These are phyloP conservation scores for Orgyia antiqua DNA, from an alignment of 2,888 invertebrate species.

Conservation along the genomic window DNA sequence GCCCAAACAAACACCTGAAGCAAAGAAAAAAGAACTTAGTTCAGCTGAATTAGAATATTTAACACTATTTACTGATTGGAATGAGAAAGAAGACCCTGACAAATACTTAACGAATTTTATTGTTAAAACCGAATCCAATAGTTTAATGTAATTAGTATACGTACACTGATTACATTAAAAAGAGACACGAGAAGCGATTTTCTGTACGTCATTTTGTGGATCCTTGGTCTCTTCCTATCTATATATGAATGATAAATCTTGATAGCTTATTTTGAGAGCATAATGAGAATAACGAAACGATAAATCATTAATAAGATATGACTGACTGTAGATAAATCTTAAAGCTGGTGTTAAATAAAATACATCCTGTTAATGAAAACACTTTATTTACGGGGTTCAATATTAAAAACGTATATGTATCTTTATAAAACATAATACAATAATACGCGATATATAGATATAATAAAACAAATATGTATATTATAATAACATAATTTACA, in stretches of 20 bases:
- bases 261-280: no score
- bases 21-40: conserved; percentile 28
- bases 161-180: not conserved
- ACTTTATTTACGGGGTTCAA: conserved; percentile 69
- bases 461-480: conserved; percentile 50
- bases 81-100: conserved; percentile 48
- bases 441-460: conserved; percentile 42
- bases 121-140: conserved; percentile 5
- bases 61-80: conserved; percentile 61
- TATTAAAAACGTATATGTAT: conserved; percentile 58
- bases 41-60: conserved; percentile 59
- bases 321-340: no score
- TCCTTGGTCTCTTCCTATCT: no score
- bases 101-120: conserved; percentile 37
- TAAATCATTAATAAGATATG: no score
- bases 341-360: no score
- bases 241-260: no score
- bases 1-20: conserved; percentile 12
- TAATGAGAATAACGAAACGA: no score
- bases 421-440: conserved; percentile 62
- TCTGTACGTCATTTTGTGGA: no score
- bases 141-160: not conserved
- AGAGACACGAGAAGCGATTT: no score
- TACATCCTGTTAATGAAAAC: conserved; percentile 53
- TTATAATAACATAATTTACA: conserved; percentile 68